phyloP scores from a whole-genome alignment of 1,140 invertebrate species.

The Drosophila kurseongensis region DNA sequence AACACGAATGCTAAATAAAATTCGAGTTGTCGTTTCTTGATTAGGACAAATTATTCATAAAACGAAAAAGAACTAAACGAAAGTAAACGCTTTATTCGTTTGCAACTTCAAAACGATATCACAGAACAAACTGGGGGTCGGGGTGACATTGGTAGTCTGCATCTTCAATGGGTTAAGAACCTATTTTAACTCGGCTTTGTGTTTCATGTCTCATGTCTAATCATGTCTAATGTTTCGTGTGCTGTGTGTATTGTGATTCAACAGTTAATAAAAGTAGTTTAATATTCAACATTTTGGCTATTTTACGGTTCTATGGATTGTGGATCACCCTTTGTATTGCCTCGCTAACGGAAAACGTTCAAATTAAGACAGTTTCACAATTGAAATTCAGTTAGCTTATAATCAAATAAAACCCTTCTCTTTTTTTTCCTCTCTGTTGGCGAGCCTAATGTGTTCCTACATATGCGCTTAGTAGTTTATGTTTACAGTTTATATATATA shows the following conservation, averaged over 20 bases:
- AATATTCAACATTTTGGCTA: conserved; percentile 50
- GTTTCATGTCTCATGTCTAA: no score
- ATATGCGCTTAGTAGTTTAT: conserved; percentile 70
- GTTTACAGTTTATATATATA: conserved; percentile 30
- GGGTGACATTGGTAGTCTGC: conserved; percentile 8
- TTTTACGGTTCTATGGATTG: conserved; percentile 22
- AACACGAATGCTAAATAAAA: conserved; percentile 38
- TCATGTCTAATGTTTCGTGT: conserved; percentile 3
- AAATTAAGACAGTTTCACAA: conserved; percentile 39
- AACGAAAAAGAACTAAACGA: conserved; percentile 50
- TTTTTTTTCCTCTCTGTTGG: conserved; percentile 50
- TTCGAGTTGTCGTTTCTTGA: conserved; percentile 32
- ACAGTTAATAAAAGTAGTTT: conserved; percentile 34
- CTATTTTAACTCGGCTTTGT: conserved; percentile 4
- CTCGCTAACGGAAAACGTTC: conserved; percentile 29
- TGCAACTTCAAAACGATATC: conserved; percentile 68
- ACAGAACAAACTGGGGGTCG: conserved; percentile 78
- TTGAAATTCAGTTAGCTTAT: conserved; percentile 31
- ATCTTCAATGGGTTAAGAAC: conserved; percentile 1
- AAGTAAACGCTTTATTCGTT: conserved; percentile 38
- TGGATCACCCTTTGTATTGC: conserved; percentile 25
- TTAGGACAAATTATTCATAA: conserved; percentile 32
- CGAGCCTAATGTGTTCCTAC: conserved; percentile 73
- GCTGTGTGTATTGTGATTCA: conserved; percentile 12
- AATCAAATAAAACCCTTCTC: conserved; percentile 46